Conservation (phyloP, 2,797 vertebrate species). For the Dendrocincla tyrannina region DNA sequence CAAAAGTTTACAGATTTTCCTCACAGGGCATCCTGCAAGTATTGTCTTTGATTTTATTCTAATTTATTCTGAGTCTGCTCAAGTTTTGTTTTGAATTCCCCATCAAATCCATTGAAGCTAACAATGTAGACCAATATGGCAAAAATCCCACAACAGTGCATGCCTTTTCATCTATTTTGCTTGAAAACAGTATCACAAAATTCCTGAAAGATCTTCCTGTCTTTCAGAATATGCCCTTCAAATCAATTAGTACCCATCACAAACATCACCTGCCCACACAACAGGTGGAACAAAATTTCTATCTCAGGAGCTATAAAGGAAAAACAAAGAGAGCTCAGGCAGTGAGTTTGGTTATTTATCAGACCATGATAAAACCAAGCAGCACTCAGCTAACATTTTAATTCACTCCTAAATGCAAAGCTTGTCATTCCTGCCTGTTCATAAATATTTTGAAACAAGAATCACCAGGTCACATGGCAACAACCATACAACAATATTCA, state of each 20-base stretch:
- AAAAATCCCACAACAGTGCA: background rate
- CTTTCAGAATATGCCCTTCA: background rate
- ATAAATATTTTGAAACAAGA: background rate
- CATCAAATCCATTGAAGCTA: background rate
- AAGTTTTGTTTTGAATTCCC: constrained; percentile 29
- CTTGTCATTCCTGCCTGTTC: background rate
- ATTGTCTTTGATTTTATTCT: constrained; percentile 45
- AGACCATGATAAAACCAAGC: background rate
- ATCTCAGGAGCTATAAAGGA: background rate
- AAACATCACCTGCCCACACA: background rate
- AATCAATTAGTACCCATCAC: background rate
- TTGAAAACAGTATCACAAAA: background rate
- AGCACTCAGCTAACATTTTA: background rate
- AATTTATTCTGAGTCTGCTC: constrained; percentile 26
- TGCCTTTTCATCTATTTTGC: background rate
- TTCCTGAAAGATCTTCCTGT: background rate
- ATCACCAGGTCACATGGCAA: background rate
- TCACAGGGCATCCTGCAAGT: background rate
- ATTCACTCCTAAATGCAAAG: background rate
- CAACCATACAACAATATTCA: background rate
- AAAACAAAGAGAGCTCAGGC: background rate
- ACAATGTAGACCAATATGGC: background rate
- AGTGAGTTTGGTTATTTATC: background rate
- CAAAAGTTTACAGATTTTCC: background rate
- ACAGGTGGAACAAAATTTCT: background rate